Percentiles rank a stretch among this genome's conserved stretches.
These are phyloP conservation scores for Pristionchus japonicus DNA, from an alignment of 2,888 invertebrate genomes.

Conservation along the genomic window DNA sequence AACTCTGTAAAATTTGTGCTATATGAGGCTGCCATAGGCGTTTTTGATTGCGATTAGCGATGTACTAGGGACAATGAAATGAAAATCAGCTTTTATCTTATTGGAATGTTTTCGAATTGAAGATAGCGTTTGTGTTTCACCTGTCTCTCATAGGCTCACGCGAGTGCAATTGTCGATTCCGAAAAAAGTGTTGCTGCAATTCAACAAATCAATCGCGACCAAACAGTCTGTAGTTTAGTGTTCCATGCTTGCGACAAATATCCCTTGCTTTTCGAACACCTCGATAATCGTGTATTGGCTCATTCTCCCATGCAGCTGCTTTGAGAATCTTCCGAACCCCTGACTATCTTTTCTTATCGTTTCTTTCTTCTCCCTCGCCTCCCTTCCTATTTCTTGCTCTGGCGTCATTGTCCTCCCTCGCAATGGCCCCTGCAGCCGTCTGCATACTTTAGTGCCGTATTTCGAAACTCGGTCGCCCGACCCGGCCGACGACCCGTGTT, in stretches of 20 bases:
- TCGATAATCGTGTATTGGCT: no score
- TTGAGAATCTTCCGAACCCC: not conserved
- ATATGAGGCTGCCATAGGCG: no score
- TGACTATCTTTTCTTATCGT: not conserved
- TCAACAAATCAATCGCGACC: no score
- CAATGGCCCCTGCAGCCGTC: not conserved
- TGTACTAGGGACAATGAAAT: no score
- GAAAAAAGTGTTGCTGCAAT: no score
- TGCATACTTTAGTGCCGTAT: not conserved
- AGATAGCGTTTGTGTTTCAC: not conserved
- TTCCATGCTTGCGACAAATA: no score
- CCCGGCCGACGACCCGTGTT: not conserved
- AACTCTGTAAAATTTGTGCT: no score
- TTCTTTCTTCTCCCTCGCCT: not conserved
- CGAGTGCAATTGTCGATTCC: not conserved
- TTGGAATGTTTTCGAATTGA: no score
- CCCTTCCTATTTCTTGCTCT: not conserved
- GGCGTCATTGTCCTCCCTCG: not conserved
- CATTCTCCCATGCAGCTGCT: not conserved
- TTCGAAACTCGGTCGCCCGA: not conserved
- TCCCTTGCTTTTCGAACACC: no score
- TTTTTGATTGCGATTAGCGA: no score
- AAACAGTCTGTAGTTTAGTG: no score
- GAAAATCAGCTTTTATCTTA: no score
- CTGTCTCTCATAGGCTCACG: not conserved